Evolutionary conservation across 2,113 vertebrate species (phyloP).

Genomic region (Calidris pygmaea): DNA sequence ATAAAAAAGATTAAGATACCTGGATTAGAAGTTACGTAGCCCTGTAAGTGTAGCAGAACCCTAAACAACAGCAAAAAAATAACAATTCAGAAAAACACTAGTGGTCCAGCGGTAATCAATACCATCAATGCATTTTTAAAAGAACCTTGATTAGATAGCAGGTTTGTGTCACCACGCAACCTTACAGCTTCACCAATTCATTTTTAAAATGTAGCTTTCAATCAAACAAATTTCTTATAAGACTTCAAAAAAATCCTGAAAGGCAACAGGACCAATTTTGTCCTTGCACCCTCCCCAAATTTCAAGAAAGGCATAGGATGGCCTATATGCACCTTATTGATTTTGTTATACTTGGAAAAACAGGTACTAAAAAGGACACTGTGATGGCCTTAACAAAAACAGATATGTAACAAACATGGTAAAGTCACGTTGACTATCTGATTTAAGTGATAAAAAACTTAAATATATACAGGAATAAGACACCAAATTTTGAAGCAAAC

Average conservation of each 20-base stretch:
- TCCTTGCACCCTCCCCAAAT: neutral
- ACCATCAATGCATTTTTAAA: neutral
- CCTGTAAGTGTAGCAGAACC: constrained; percentile 23
- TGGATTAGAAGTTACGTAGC: constrained; percentile 47
- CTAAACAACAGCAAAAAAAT: constrained; percentile 19
- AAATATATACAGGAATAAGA: neutral
- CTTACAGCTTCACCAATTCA: neutral
- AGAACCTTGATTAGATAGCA: neutral
- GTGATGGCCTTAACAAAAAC: constrained; percentile 47
- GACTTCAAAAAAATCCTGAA: constrained; percentile 45
- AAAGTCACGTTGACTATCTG: neutral
- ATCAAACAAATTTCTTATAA: neutral
- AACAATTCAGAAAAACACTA: neutral
- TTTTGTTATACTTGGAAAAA: constrained; percentile 16
- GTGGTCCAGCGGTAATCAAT: neutral
- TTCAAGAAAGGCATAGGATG: constrained; percentile 71
- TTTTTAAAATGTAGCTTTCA: constrained; percentile 16
- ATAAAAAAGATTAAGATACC: constrained; percentile 45
- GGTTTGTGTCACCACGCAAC: neutral
- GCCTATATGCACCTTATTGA: constrained; percentile 64
- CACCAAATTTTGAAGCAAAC: neutral
- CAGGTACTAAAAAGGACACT: constrained; percentile 33
- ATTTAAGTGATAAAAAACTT: constrained; percentile 5
- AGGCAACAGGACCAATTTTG: constrained; percentile 13
- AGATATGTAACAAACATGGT: neutral